These are phyloP conservation scores for Eupithecia insigniata DNA, from an alignment of 2,888 invertebrate species.

Conservation along the genomic window DNA sequence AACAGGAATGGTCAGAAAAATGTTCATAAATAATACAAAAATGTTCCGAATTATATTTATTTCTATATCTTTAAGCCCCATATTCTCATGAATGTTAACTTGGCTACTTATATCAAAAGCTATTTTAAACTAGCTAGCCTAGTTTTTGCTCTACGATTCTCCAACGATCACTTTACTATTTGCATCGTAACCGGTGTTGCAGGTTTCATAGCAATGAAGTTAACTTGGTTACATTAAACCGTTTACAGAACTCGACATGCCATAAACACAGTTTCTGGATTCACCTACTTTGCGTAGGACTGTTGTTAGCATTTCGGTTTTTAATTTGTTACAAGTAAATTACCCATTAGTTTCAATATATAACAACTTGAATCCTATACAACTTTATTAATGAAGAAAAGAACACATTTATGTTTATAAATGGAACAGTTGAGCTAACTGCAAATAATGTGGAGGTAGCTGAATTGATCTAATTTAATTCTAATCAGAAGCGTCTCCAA, in stretches of 20 bases:
- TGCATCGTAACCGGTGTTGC: slow-evolving; percentile 58
- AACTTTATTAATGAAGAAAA: too few relatives aligned
- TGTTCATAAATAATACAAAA: too few relatives aligned
- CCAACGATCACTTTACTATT: slow-evolving; percentile 50
- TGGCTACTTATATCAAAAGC: not conserved
- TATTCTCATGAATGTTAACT: not conserved
- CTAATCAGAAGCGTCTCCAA: not conserved
- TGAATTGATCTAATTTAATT: not conserved
- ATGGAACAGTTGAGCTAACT: slow-evolving; percentile 5
- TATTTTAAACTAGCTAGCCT: slow-evolving; percentile 47
- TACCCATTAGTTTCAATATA: too few relatives aligned
- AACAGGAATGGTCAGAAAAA: not conserved
- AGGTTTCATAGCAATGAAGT: slow-evolving; percentile 49
- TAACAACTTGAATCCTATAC: too few relatives aligned
- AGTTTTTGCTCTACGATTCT: slow-evolving; percentile 46
- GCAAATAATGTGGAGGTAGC: too few relatives aligned
- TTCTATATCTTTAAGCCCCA: not conserved
- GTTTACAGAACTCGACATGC: slow-evolving; percentile 42
- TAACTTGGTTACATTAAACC: slow-evolving; percentile 44
- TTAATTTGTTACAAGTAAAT: too few relatives aligned
- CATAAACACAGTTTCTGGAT: too few relatives aligned
- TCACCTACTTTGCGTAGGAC: too few relatives aligned
- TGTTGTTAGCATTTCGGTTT: too few relatives aligned
- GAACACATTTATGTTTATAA: not conserved
- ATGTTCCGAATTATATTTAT: too few relatives aligned